Evolutionary conservation across 2,888 invertebrate species (phyloP), one percentile per base, ranked within the genome.

Genomic region (Leptinotarsa peninsularis): DNA sequence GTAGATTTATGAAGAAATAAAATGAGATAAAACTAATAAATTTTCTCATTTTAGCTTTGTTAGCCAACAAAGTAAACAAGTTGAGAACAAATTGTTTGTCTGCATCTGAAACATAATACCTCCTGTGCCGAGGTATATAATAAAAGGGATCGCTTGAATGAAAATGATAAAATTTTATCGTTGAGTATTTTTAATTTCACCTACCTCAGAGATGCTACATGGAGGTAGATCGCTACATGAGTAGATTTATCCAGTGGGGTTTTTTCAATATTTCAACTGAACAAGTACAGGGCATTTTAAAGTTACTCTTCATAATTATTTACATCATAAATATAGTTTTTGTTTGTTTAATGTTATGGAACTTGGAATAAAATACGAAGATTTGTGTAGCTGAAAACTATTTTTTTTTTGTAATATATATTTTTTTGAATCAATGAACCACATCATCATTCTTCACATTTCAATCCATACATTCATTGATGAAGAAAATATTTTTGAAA

Each of bases 11-110:
- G 71, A 73, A 73, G 68, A 67, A 73, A 76, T 58, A 52, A 50
- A 73, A 70, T 67, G 73, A 73, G 70, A 58, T 58, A 60, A 73
- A 67, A 54, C 71, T 63, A 54, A 76, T 76, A 71, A 73, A 73
- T 73, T 73, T 49, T 66, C 67, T 54, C 68, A 67, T 66, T 67
- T 76, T 71, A 70, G 50, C 71, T 76, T 68, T 60, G 67, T 56
- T 63, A 49, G 76, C 67, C 71, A 73, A 63, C 71, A 60, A 52
- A 63, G 68, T 68, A 72, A 71, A 74, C 76, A 71, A 67, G 67
- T 67, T 67, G 67, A 15, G 54, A 73, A 67, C 76, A 71, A 76
- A 76, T 76, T 73, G 73, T 76, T 76, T 73, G 60, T 71, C 67
- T 76, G 76, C 23, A 60, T 63, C 67, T 67, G 67, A 71, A 73